These are phyloP conservation scores for Megalops cyprinoides DNA, from an alignment of 2,797 vertebrate species.

Conservation along the genomic window DNA sequence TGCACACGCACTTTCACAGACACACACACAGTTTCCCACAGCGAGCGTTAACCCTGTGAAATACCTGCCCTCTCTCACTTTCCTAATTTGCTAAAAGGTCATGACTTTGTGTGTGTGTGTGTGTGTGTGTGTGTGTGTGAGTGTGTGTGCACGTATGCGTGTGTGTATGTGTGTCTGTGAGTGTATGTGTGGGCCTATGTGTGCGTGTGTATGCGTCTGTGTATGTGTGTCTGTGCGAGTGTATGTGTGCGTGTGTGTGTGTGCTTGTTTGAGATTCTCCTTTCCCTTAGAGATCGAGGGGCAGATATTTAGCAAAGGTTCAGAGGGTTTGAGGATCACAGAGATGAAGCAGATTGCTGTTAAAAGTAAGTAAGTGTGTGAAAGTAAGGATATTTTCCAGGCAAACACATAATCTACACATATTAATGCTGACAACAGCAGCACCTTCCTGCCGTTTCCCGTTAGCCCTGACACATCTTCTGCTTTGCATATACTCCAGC, in stretches of 20 bases:
- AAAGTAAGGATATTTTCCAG: not conserved
- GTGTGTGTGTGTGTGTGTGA: slow-evolving; percentile 1
- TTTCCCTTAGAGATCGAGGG: not conserved
- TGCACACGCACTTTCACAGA: slow-evolving; percentile 32
- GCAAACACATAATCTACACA: not conserved
- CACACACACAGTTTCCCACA: slow-evolving; percentile 20
- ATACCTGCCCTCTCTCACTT: slow-evolving; percentile 25
- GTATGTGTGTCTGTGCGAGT: not conserved
- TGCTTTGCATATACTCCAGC: not conserved
- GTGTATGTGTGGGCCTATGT: not conserved
- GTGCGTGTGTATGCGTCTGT: slow-evolving; percentile 13
- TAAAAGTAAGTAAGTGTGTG: no score
- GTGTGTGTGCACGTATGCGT: not conserved
- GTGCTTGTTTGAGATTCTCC: not conserved
- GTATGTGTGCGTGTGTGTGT: not conserved
- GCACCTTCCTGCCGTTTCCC: not conserved
- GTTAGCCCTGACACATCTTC: not conserved
- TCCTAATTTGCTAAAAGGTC: slow-evolving; percentile 14
- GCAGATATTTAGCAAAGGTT: not conserved
- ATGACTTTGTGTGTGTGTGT: slow-evolving; percentile 1
- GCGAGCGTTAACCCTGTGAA: slow-evolving; percentile 29
- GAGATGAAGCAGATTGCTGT: not conserved
- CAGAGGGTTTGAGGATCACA: not conserved
- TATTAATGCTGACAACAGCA: not conserved
- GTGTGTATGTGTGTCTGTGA: slow-evolving; percentile 8